These are phyloP conservation scores for Aegotheles bennettii DNA, from an alignment of 2,113 vertebrate genomes.

Conservation along the genomic window DNA sequence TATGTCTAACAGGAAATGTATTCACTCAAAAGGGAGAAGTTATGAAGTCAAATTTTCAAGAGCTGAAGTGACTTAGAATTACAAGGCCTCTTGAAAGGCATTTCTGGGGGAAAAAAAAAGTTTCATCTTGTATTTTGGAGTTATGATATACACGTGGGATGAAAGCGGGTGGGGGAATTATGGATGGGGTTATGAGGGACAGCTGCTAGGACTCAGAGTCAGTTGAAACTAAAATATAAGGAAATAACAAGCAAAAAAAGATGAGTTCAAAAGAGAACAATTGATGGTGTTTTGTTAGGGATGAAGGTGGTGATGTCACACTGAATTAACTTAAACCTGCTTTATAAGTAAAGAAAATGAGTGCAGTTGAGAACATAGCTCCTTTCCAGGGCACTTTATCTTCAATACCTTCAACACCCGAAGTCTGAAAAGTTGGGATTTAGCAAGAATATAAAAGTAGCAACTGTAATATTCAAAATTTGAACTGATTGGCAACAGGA, in stretches of 20 bases:
- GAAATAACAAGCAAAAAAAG: neutral
- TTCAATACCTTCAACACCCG: neutral
- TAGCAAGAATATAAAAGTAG: neutral
- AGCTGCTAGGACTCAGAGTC: neutral
- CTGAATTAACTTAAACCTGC: neutral
- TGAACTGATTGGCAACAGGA: neutral
- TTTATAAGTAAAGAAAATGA: neutral
- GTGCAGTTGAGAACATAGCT: neutral
- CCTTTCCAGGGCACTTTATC: neutral
- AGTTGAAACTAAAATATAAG: neutral
- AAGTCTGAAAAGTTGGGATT: neutral
- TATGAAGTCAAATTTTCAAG: neutral
- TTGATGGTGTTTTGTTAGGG: neutral
- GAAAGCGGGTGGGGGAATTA: neutral
- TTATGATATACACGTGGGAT: neutral
- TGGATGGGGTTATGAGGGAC: neutral
- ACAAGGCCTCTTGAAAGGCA: neutral
- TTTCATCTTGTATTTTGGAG: neutral
- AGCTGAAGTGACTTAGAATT: neutral
- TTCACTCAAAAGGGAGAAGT: neutral
- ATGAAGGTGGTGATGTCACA: neutral
- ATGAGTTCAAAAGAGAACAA: neutral
- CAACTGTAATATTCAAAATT: neutral
- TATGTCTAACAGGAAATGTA: neutral
- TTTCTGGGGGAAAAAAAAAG: neutral